A percentile compares a stretch with the other conserved stretches of the same genome.
phyloP scores from a whole-genome alignment of 2,113 vertebrate species.

The Corydoras maculifer region DNA sequence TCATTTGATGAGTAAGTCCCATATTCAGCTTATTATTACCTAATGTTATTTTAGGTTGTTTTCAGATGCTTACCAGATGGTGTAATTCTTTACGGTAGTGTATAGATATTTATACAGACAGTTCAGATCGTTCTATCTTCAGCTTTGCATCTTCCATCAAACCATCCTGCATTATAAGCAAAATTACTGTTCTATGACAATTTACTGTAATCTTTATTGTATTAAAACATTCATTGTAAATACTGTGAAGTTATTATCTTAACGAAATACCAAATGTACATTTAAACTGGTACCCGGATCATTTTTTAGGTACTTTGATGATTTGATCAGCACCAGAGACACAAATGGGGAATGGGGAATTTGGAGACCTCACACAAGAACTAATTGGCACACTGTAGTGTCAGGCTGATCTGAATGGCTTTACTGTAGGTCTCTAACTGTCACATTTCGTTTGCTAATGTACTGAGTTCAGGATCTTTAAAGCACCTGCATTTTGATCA shows the following conservation, averaged over 20 bases:
- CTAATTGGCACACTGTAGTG: constrained; percentile 40
- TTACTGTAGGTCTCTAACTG: background rate
- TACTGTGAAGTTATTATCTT: constrained; percentile 61
- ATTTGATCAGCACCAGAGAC: constrained; percentile 1
- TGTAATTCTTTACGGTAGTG: constrained; percentile 53
- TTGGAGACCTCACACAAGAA: constrained; percentile 14
- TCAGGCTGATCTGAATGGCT: background rate
- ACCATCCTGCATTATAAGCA: constrained; percentile 54
- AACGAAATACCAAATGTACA: constrained; percentile 56
- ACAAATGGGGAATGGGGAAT: background rate
- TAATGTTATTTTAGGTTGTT: constrained; percentile 38
- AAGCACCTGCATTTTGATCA: constrained; percentile 28
- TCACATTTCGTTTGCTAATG: constrained; percentile 21
- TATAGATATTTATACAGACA: constrained; percentile 69
- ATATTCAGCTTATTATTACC: constrained; percentile 18
- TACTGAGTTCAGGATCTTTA: constrained; percentile 32
- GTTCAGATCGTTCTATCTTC: constrained; percentile 56
- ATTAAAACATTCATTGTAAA: constrained; percentile 53
- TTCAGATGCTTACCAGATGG: constrained; percentile 49
- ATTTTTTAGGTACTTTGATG: constrained; percentile 40
- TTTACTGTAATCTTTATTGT: constrained; percentile 57
- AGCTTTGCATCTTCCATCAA: constrained; percentile 42
- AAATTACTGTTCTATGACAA: constrained; percentile 52
- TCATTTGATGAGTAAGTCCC: no score
- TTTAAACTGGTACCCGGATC: constrained; percentile 40